Evolutionary conservation across 2,797 vertebrate genomes (phyloP), one percentile per base, ranked within the genome.

Genomic region (Silurus aristotelis): DNA sequence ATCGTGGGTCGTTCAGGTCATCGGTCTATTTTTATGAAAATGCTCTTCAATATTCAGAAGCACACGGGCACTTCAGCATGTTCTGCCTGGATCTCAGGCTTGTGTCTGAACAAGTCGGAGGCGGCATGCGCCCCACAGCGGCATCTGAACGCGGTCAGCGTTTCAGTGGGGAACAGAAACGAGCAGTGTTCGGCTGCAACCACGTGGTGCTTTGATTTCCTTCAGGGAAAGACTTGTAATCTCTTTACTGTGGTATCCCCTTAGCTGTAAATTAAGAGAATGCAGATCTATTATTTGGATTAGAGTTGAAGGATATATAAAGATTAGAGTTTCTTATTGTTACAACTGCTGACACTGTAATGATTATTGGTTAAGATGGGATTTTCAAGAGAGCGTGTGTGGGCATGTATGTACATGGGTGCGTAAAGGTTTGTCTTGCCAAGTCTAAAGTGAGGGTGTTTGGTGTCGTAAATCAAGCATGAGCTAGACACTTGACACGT

Each of bases 21-120:
- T 15, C 73, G 0, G 17, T 84, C 81, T 89, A 85, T 88, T 85
- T 87, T 85, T 85, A 84, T 58, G 43, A 78, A 82, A 67, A 82
- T 46, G n/a, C 83, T 88, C 64, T 87, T 31, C 68, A 80, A 82
- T 86, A 82, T 84, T 88, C 2, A 71, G 14, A 60, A 77, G 67
- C 67, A 58, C 22, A 63, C 55, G 25, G 22, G 31, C 25, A n/a
- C 48, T 52, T 9, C 72, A 46, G 60, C 20, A 38, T 43, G 63
- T 25, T 58, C 70, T 66, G 6, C 55, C 43, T 48, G 12, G 22
- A 43, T 10, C 15, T 19, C 61, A 61, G 31, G 55, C 46, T 72
- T 31, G 19, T 60, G 80, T 48, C 73, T 79, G 60, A 38, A 60
- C 83, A 87, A 55, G 84, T 76, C 38, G 10, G 67, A 60, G 60